Conservation (phyloP, 2,113 vertebrate species). For the Menura novaehollandiae region DNA sequence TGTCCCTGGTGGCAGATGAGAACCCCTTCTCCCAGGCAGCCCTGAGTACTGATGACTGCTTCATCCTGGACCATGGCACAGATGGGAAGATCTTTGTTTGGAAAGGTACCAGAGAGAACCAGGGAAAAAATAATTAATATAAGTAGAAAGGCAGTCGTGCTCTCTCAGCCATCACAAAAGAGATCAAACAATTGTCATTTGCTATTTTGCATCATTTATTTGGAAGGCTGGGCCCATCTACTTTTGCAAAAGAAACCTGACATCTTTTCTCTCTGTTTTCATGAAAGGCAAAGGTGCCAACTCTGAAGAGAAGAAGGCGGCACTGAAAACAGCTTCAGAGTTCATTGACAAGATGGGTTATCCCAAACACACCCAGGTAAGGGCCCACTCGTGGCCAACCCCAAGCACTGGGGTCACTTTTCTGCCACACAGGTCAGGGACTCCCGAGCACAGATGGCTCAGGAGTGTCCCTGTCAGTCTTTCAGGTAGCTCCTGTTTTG, state of each 20-base stretch:
- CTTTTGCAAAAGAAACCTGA: neutral
- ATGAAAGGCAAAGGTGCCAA: constrained; percentile 86
- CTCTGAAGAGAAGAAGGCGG: constrained; percentile 88
- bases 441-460: fast-evolving
- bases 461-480: neutral
- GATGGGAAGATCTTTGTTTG: constrained; percentile 95
- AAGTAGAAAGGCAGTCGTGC: neutral
- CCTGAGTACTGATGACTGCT: constrained; percentile 90
- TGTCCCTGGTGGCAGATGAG: constrained; percentile 90
- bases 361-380: constrained; percentile 88
- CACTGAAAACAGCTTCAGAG: constrained; percentile 88
- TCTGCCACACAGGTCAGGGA: neutral
- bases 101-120: constrained; percentile 82
- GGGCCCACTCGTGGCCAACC: neutral
- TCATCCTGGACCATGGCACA: constrained; percentile 92
- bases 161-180: neutral
- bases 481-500: neutral
- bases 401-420: neutral
- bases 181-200: neutral
- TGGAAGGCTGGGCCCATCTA: neutral
- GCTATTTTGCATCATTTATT: neutral
- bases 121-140: neutral
- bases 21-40: constrained; percentile 93
- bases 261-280: neutral
- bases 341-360: constrained; percentile 98